Conservation (phyloP, 2,888 invertebrate genomes). For the Eupithecia subfuscata region DNA sequence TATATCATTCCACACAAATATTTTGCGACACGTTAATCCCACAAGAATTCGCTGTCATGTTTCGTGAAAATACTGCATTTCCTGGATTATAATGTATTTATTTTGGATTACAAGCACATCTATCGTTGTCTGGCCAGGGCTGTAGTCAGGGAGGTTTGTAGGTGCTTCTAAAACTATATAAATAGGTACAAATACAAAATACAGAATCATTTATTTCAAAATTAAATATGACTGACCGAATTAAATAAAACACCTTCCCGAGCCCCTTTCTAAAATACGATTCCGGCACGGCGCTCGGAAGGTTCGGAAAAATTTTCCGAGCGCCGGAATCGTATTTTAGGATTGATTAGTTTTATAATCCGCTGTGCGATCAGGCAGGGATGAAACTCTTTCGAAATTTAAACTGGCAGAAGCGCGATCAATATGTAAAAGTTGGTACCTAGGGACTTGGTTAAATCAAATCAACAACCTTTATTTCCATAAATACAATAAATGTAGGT, state of each 20-base stretch:
- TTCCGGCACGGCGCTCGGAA: no score
- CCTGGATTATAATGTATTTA: conserved; percentile 14
- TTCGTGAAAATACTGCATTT: conserved; percentile 15
- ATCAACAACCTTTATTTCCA: no score
- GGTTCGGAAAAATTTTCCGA: neutral
- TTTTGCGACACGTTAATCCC: conserved; percentile 6
- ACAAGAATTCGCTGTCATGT: conserved; percentile 7
- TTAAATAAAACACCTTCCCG: no score
- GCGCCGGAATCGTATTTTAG: no score
- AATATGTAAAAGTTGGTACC: neutral
- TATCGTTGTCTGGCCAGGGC: conserved; percentile 4
- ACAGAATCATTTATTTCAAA: no score
- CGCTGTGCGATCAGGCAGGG: no score
- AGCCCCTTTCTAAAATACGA: neutral
- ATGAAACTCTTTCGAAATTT: neutral
- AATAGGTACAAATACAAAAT: no score
- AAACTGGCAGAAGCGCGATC: neutral
- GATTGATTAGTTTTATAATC: neutral
- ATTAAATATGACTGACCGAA: no score
- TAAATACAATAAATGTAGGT: no score
- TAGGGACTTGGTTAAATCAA: no score
- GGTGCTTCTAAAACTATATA: neutral
- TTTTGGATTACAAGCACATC: conserved; percentile 16
- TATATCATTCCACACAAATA: conserved; percentile 3
- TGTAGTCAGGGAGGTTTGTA: neutral